phyloP scores from a whole-genome alignment of 2,888 invertebrate species.

The Sminthurides aquaticus region DNA sequence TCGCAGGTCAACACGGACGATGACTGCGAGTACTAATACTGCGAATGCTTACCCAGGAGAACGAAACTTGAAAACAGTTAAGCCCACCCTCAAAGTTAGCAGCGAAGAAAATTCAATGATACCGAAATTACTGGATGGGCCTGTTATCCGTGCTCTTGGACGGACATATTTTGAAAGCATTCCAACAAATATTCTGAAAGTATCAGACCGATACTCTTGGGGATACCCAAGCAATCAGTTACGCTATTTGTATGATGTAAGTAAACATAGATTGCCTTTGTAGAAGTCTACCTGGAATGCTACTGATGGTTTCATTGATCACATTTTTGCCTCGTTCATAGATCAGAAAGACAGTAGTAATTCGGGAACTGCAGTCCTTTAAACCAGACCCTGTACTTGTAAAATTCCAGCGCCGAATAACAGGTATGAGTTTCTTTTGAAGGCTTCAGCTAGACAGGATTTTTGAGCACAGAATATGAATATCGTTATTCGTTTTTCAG shows the following conservation, averaged over 20 bases:
- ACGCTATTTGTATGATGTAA: not conserved
- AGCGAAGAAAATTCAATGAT: too few relatives aligned
- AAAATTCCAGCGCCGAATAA: conserved; percentile 12
- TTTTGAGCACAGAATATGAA: too few relatives aligned
- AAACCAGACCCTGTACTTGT: not conserved
- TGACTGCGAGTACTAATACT: too few relatives aligned
- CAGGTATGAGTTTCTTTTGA: conserved; percentile 4
- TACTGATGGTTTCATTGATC: not conserved
- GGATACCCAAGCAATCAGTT: not conserved
- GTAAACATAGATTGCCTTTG: not conserved
- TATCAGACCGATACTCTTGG: not conserved
- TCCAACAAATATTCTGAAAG: not conserved
- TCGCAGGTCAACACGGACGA: too few relatives aligned
- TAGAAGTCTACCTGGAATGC: not conserved
- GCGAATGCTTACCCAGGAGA: too few relatives aligned
- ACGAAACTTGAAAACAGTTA: too few relatives aligned
- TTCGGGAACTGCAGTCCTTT: conserved; percentile 3
- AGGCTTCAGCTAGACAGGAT: too few relatives aligned
- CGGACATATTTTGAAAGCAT: not conserved
- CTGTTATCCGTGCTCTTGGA: not conserved
- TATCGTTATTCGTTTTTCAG: not conserved
- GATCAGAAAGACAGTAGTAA: not conserved
- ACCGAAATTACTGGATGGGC: too few relatives aligned
- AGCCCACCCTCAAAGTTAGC: too few relatives aligned
- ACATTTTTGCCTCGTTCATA: too few relatives aligned